Evolutionary conservation across 2,113 vertebrate species (phyloP).

Genomic region (Lucifuga dentata): DNA sequence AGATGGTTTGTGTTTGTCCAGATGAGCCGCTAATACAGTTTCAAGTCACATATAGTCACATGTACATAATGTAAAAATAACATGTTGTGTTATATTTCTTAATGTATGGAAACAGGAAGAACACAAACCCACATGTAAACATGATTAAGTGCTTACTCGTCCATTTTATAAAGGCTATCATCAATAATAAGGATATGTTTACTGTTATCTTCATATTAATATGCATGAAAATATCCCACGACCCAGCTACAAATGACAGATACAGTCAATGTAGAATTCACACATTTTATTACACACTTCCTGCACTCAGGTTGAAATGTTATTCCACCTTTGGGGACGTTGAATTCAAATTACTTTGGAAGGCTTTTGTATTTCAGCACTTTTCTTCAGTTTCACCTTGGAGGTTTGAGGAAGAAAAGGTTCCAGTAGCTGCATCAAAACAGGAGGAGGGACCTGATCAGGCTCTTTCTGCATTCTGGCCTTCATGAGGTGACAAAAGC

Average conservation of each 20-base stretch:
- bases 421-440: neutral
- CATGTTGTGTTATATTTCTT: neutral
- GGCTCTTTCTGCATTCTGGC: neutral
- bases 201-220: too few relatives aligned
- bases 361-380: too few relatives aligned
- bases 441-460: neutral
- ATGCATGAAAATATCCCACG: too few relatives aligned
- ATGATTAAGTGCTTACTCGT: slow-evolving; percentile 11
- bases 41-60: slow-evolving; percentile 4
- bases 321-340: too few relatives aligned
- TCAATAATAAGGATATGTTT: neutral
- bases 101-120: slow-evolving; percentile 2
- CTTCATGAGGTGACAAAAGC: slow-evolving; percentile 36
- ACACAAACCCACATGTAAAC: slow-evolving; percentile 2
- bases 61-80: slow-evolving; percentile 2
- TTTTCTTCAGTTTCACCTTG: too few relatives aligned
- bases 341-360: too few relatives aligned
- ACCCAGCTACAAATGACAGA: too few relatives aligned
- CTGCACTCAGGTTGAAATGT: too few relatives aligned
- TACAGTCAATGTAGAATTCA: too few relatives aligned
- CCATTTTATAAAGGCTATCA: neutral
- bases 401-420: too few relatives aligned
- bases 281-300: too few relatives aligned
- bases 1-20: neutral
- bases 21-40: neutral